Conservation (phyloP, 2,797 vertebrate species). For the Serranus cabrilla region DNA sequence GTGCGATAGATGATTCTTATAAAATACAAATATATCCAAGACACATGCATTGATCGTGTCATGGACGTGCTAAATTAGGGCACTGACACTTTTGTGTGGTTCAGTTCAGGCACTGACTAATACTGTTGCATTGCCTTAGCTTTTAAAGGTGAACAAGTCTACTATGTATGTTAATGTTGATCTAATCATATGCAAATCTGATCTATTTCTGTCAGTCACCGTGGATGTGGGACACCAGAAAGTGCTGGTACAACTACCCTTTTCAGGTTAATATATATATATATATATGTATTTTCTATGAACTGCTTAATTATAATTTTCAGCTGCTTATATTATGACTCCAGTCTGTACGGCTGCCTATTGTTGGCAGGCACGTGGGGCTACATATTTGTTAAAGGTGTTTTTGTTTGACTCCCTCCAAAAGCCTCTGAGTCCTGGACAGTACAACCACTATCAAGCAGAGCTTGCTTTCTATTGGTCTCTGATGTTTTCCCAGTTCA, state of each 20-base stretch:
- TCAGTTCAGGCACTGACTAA: not conserved
- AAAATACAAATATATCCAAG: too few relatives aligned
- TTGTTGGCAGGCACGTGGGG: not conserved
- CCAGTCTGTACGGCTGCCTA: not conserved
- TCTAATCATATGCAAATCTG: not conserved
- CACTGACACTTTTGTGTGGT: too few relatives aligned
- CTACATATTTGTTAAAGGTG: constrained; percentile 48
- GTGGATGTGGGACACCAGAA: constrained; percentile 81
- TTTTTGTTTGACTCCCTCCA: constrained; percentile 60
- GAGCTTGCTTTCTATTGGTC: constrained; percentile 98
- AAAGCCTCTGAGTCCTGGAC: constrained; percentile 89
- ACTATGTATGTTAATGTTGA: not conserved
- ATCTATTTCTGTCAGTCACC: constrained; percentile 70
- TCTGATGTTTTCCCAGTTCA: constrained; percentile 99
- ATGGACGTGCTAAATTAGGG: too few relatives aligned
- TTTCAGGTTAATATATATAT: constrained; percentile 79
- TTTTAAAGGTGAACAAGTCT: not conserved
- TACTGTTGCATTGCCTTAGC: not conserved
- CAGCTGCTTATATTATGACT: not conserved
- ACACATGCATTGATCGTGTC: too few relatives aligned
- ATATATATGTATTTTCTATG: not conserved
- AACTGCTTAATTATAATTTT: not conserved
- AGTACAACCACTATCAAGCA: constrained; percentile 93
- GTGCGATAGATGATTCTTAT: too few relatives aligned
- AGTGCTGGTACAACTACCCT: constrained; percentile 82